Base-by-base conservation (phyloP, 2,113 vertebrate genomes). In the Cochlearius cochlearius region DNA sequence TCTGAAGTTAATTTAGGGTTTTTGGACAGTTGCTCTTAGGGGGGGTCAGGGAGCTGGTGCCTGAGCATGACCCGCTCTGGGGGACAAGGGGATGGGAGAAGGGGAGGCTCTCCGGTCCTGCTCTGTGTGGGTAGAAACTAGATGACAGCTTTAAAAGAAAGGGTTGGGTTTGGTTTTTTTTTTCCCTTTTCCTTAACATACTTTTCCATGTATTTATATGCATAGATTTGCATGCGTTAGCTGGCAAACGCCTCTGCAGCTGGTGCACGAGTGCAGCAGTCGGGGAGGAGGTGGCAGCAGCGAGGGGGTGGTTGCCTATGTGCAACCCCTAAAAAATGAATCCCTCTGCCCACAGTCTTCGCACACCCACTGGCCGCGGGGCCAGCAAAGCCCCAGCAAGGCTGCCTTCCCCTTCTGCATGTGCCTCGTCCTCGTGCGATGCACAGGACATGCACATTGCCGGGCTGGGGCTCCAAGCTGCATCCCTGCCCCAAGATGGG, bases 171-270 rank as follows among this genome's bases (percentile, higher is more conserved):
- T 41, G 15, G 10, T 3, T 32, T 30, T n/a, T 62, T 16, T 16
- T 5, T 13, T 11, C 2, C 4, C 21, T 18, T 16, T 14, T 14
- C 2, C 21, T 72, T 38, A 53, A 7, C 16, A 8, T 5, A 9
- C 4, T 45, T 76, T 84, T 73, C 63, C 29, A 0, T 14, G 15
- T 78, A 39, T 90, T 83, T 47, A 2, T 3, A 21, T 0, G 38
- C 77, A 23, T 6, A 29, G 34, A 74, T 94, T 87, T n/a, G 59
- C 88, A 36, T 17, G 3, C 30, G 29, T 74, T 25, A 87, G 69
- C 86, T 71, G 60, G 50, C 77, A 71, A 66, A 90, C 50, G 7
- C 81, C 94, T 85, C 88, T 93, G 81, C 92, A 77, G 64, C 73
- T 39, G 58, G 34, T 26, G 52, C 87, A 38, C 1, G 1, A 79